Percentiles rank a stretch among this genome's conserved stretches.
These are phyloP conservation scores for Eriocheir sinensis DNA, from an alignment of 1,140 invertebrate genomes.

Conservation along the genomic window DNA sequence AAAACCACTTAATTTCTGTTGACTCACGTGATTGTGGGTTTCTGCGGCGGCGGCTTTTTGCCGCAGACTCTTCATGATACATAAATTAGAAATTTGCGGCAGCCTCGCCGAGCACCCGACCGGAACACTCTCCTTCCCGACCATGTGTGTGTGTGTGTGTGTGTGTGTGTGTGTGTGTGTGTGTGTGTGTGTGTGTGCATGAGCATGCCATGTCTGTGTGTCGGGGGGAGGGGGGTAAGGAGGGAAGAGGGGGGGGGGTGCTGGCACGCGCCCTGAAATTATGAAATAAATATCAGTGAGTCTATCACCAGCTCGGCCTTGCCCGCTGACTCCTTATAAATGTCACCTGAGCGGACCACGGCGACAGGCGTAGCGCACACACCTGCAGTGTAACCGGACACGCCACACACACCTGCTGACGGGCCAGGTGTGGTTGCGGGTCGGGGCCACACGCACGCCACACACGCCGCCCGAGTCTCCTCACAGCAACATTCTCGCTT, in stretches of 20 bases:
- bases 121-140: background rate
- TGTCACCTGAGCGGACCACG: background rate
- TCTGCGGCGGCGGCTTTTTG: background rate
- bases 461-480: background rate
- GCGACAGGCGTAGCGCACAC: background rate
- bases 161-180: background rate
- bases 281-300: background rate
- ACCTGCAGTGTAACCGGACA: no score
- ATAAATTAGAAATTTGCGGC: constrained; percentile 48
- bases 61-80: constrained; percentile 2
- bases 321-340: background rate
- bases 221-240: background rate
- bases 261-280: background rate
- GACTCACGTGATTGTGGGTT: constrained; percentile 39
- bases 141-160: background rate
- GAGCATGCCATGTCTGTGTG: background rate
- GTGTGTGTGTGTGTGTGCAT: constrained; percentile 4
- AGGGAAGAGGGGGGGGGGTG: background rate
- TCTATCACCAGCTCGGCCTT: background rate
- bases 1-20: constrained; percentile 45
- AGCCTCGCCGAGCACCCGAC: constrained; percentile 18
- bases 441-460: background rate
- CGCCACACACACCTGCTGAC: background rate
- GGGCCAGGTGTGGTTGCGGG: background rate
- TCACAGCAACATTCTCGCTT: background rate